Evolutionary conservation across 2,797 vertebrate genomes (phyloP).

Genomic region (Sebastes minor): DNA sequence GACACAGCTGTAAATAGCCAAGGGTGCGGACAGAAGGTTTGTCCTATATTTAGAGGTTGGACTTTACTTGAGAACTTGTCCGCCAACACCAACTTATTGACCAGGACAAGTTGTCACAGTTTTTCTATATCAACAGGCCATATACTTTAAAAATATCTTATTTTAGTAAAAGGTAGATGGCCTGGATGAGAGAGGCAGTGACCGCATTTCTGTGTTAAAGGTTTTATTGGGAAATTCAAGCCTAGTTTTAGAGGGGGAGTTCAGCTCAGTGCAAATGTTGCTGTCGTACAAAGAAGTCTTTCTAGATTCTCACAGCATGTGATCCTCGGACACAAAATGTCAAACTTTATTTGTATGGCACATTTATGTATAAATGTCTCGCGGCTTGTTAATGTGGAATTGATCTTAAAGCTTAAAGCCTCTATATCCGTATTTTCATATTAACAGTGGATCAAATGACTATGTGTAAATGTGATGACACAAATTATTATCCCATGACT

Average conservation of each 20-base stretch:
- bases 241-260: neutral
- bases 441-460: neutral
- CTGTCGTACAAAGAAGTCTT: neutral
- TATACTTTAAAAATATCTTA: neutral
- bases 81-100: conserved; percentile 38
- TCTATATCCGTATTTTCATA: neutral
- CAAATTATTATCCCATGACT: neutral
- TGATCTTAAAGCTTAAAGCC: neutral
- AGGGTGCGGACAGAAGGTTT: conserved; percentile 72
- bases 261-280: neutral
- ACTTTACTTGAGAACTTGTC: conserved; percentile 59
- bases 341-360: neutral
- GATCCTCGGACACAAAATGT: neutral
- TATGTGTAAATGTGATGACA: neutral
- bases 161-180: neutral
- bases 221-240: conserved; percentile 21
- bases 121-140: neutral
- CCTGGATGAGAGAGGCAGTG: neutral
- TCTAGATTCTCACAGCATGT: neutral
- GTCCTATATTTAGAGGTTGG: conserved; percentile 78
- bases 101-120: conserved; percentile 9
- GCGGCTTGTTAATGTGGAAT: neutral
- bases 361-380: neutral
- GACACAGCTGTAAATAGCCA: conserved; percentile 77
- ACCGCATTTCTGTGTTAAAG: conserved; percentile 16